Base-by-base conservation (phyloP, 2,888 invertebrate genomes). In the Tryphoninae sp. region DNA sequence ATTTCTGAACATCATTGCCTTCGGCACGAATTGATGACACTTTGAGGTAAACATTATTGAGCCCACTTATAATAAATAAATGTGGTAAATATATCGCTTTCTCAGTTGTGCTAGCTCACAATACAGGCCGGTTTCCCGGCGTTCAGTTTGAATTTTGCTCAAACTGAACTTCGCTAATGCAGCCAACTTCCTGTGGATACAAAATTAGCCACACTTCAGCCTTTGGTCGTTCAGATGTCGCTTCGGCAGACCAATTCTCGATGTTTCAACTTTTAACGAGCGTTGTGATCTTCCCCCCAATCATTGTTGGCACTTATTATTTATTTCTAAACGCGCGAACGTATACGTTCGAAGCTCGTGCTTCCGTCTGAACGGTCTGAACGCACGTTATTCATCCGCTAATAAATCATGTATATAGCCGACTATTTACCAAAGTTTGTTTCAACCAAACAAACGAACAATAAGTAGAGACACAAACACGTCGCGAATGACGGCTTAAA, bases 1-100 rank as follows among this genome's bases (percentile, higher is more conserved):
- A 26, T 80, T 77, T 68, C 83, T 51, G 23, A 72, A 53, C 0
- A 49, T 13, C 33, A 82, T 69, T n/a, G 78, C 69, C 26, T 71
- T 80, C 49, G 83, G 80, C 55, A 80, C 23, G 13, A 80, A 82
- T 40, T 78, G 73, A 23, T 49, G 33, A 78, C 75, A 78, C 45
- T 74, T 78, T 22, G 64, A 62, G 49, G 64, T 33, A 64, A 84
- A 72, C 82, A 84, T 84, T 45, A n/a, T 67, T 6, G 23, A 19
- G 16, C 26, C 23, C 19, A 19, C 49, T 8, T 9, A 58, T 58
- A 49, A 49, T 40, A 40, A 9, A 64, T 58, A 26, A 45, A 69
- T 22, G 8, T 4, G 3, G 59, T 45, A 59, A 42, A 45, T 22
- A 9, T 2, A 2, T 19, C 19, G 13, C 51, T 4, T 58, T 23